Evolutionary conservation across 2,797 vertebrate species (phyloP).

Genomic region (Liasis olivaceus): DNA sequence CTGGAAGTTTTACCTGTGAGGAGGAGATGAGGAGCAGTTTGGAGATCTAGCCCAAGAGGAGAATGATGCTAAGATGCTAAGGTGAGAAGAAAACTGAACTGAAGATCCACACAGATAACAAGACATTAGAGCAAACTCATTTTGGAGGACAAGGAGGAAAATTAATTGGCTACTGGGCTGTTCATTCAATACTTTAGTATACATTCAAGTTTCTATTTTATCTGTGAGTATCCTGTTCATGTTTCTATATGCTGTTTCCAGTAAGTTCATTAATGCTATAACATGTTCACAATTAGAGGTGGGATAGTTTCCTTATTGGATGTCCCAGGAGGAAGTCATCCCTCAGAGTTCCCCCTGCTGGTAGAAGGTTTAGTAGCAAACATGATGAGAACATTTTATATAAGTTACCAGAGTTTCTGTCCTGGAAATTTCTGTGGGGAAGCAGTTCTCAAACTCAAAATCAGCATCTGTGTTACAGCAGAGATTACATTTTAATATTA

Average conservation of each 20-base stretch:
- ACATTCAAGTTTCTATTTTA: background rate
- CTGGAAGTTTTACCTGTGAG: background rate
- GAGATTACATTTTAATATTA: background rate
- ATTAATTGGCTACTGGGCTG: background rate
- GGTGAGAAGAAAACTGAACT: background rate
- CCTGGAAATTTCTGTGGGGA: background rate
- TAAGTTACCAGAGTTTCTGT: background rate
- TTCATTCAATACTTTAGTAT: background rate
- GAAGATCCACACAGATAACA: background rate
- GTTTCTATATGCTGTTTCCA: background rate
- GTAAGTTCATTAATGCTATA: background rate
- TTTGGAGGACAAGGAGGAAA: background rate
- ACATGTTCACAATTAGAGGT: background rate
- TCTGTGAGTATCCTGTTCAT: background rate
- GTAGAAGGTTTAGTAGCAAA: background rate
- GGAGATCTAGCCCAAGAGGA: background rate
- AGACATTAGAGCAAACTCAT: background rate
- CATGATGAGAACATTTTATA: background rate
- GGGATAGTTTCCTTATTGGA: background rate
- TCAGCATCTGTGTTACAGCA: background rate
- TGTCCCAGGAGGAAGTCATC: background rate
- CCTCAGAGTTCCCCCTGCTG: background rate
- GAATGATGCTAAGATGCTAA: background rate
- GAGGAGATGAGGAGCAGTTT: background rate
- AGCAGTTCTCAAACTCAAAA: background rate